Evolutionary conservation across 2,113 vertebrate genomes (phyloP), one percentile per base, ranked within the genome.

Genomic region (Oryzias melastigma): DNA sequence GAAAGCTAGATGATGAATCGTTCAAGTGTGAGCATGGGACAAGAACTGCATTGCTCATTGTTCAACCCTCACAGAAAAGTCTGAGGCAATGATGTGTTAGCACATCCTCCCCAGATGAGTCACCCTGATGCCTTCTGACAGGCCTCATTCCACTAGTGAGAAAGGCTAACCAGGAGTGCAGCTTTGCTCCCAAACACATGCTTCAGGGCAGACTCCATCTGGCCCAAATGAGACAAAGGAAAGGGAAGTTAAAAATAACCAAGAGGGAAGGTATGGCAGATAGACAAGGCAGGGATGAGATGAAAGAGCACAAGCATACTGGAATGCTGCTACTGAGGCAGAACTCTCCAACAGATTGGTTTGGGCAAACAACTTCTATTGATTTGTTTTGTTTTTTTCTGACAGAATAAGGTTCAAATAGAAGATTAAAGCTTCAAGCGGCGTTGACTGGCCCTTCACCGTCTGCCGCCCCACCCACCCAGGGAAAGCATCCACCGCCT

Each of bases 41-140:
- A 24, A 70, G 72, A 82, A 83, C 72, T 82, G 66, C 80, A 85
- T 84, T 87, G 87, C 88, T 90, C 83, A 88, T 81, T 84, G 69
- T 88, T 89, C 88, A 75, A 77, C 78, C 66, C 73, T 80, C 35
- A 45, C 79, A 75, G 69, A 85, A 75, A 83, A 72, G 82, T 87
- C 85, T 49, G 54, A 60, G 68, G 84, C 82, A 84, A 84, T 88
- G 84, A 85, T 85, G 82, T 85, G 82, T 86, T 84, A 71, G 71
- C 82, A 77, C 81, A 62, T 86, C 75, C 82, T 78, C 79, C 77
- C 63, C 78, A 86, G 73, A 89, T 83, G 85, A 91, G 82, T 90
- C 84, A 87, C 73, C 75, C 84, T 86, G 87, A 90, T 88, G 81
- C 79, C 69, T 89, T 85, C 62, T 87, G 87, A 88, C 87, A 89